A percentile compares a stretch with the other conserved stretches of the same genome.
These are phyloP conservation scores for Cottoperca gobio DNA, from an alignment of 2,797 vertebrate genomes.

Conservation along the genomic window DNA sequence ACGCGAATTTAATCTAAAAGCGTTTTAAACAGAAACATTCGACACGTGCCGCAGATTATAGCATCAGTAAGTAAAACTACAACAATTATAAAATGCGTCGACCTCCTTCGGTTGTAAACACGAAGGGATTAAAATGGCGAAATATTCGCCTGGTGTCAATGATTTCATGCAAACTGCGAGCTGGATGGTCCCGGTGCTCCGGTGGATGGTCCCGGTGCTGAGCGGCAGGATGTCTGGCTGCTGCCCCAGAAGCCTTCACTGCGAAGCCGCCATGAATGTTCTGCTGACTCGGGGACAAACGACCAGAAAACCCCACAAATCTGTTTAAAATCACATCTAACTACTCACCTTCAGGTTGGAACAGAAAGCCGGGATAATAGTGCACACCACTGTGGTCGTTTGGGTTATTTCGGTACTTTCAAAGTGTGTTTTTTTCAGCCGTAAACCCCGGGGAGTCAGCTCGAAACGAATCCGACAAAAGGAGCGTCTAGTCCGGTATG, in stretches of 20 bases:
- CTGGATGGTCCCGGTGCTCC: no score
- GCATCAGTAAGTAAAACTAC: constrained; percentile 36
- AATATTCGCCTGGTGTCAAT: no score
- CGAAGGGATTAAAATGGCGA: background rate
- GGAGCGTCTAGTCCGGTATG: constrained; percentile 89
- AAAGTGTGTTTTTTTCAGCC: constrained; percentile 75
- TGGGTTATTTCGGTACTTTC: constrained; percentile 54
- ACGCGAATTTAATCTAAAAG: fast-evolving
- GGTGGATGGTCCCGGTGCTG: no score
- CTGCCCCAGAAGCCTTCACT: constrained; percentile 81
- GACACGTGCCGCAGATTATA: constrained; percentile 45
- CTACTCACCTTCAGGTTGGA: constrained; percentile 76
- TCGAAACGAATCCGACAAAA: constrained; percentile 89
- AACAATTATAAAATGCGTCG: background rate
- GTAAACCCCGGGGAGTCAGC: constrained; percentile 87
- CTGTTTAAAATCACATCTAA: constrained; percentile 44
- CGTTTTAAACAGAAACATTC: background rate
- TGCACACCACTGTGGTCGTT: constrained; percentile 43
- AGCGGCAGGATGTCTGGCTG: constrained; percentile 57
- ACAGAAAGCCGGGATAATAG: constrained; percentile 21
- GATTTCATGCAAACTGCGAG: no score
- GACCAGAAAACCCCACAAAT: constrained; percentile 71
- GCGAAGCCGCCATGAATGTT: constrained; percentile 87
- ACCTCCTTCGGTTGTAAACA: background rate
- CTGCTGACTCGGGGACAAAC: constrained; percentile 79